Evolutionary conservation across 2,797 vertebrate species (phyloP).

Genomic region (Meda fulgida): DNA sequence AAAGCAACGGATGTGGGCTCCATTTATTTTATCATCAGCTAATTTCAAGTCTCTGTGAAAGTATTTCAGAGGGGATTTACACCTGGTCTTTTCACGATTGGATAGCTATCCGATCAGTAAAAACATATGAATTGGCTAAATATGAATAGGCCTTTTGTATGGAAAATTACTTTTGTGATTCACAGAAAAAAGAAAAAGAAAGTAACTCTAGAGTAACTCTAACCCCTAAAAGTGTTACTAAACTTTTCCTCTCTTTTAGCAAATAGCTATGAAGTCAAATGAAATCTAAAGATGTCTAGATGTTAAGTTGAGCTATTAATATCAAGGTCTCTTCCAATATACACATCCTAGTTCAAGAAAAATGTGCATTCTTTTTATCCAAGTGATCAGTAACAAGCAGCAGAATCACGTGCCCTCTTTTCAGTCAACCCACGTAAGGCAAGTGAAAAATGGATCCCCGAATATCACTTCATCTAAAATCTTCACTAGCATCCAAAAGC

Average conservation of each 20-base stretch:
- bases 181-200: background rate
- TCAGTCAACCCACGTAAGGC: background rate
- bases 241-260: background rate
- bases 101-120: background rate
- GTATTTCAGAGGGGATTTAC: background rate
- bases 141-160: background rate
- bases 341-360: background rate
- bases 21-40: background rate
- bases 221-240: background rate
- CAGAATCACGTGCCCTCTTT: background rate
- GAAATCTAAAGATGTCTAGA: background rate
- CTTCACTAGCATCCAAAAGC: background rate
- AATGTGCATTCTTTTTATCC: background rate
- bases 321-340: background rate
- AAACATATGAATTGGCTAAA: background rate
- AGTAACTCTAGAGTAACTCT: background rate
- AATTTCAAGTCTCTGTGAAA: background rate
- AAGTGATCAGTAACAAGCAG: background rate
- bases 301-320: background rate
- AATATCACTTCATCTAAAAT: slow-evolving; percentile 10
- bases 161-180: background rate
- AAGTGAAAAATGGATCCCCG: background rate
- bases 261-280: background rate
- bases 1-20: background rate
- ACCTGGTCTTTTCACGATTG: background rate